Base-by-base conservation (phyloP, 2,888 invertebrate species). In the Helleia helle region DNA sequence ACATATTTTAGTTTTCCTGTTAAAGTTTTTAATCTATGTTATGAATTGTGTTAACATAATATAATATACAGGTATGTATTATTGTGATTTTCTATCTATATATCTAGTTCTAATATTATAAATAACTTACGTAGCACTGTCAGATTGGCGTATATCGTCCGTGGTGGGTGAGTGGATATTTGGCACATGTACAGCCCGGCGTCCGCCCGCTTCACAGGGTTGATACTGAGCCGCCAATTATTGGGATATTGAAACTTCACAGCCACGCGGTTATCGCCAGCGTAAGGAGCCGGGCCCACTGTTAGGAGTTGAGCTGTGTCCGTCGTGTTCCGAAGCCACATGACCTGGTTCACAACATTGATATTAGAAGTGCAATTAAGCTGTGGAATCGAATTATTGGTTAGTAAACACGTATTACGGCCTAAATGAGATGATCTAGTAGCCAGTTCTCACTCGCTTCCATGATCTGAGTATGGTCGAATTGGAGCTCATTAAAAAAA, bases 91-190 rank as follows among this genome's bases (percentile, higher is more conserved):
- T n/a, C n/a, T n/a, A n/a, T n/a, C n/a, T n/a, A n/a, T n/a, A n/a
- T n/a, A n/a, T n/a, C n/a, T n/a, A n/a, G n/a, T n/a, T n/a, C n/a
- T n/a, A n/a, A 11, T 24, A 11, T 24, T 1, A 13, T 25, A 29
- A 27, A 34, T 36, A 37, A 50, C 50, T 88, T 87, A 93, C 93
- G 90, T 64, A 92, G 80, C 55, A 93, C 90, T 51, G 91, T 91
- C 52, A 93, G 86, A 64, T 92, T 91, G 46, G 91, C 89, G 59
- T 91, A 88, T 61, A 92, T 89, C 52, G 91, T 91, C 55, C 90
- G 88, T 14, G 93, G 92, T 13, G 93, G 93, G 75, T 93, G 91
- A 30, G 92, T 93, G 42, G 92, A 92, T 64, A 93, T 91, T 88
- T 93, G 92, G 74, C 93, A 93, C 87, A 92, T 90, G 64, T 93